Conservation (phyloP, 2,888 invertebrate genomes). For the Phragmatobia fuliginosa region DNA sequence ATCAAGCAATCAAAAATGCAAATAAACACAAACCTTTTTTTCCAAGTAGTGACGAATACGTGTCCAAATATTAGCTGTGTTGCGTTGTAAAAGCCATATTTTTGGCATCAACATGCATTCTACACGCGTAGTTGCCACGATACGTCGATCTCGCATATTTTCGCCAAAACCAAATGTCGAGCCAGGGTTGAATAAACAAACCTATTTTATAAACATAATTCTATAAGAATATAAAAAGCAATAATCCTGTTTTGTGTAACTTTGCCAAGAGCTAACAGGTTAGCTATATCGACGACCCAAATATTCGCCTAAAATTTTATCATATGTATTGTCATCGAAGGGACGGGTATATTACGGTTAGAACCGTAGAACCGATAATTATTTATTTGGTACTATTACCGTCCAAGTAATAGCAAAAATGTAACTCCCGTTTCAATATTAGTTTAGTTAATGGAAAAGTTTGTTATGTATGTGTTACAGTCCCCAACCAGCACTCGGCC, state of each 20-base stretch:
- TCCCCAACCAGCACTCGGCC: too few relatives aligned
- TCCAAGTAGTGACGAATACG: conserved; percentile 87
- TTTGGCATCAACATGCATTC: conserved; percentile 90
- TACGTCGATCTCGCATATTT: conserved; percentile 88
- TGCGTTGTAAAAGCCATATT: conserved; percentile 89
- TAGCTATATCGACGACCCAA: neutral
- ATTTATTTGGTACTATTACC: too few relatives aligned
- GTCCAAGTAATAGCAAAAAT: neutral
- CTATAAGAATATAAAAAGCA: neutral
- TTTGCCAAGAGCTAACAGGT: neutral
- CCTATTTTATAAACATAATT: conserved; percentile 63
- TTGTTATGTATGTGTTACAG: too few relatives aligned
- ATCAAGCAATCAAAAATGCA: neutral
- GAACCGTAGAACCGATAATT: too few relatives aligned
- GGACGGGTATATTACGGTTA: too few relatives aligned
- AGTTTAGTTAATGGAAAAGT: neutral
- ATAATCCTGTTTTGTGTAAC: neutral
- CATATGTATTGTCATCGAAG: neutral
- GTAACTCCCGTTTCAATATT: too few relatives aligned
- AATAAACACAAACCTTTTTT: conserved; percentile 68
- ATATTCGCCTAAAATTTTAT: neutral
- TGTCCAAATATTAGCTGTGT: conserved; percentile 89
- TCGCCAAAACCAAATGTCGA: conserved; percentile 91
- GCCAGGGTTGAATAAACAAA: conserved; percentile 86
- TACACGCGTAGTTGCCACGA: conserved; percentile 88